Base-by-base conservation (phyloP, 2,113 vertebrate genomes). In the Emberiza fucata region DNA sequence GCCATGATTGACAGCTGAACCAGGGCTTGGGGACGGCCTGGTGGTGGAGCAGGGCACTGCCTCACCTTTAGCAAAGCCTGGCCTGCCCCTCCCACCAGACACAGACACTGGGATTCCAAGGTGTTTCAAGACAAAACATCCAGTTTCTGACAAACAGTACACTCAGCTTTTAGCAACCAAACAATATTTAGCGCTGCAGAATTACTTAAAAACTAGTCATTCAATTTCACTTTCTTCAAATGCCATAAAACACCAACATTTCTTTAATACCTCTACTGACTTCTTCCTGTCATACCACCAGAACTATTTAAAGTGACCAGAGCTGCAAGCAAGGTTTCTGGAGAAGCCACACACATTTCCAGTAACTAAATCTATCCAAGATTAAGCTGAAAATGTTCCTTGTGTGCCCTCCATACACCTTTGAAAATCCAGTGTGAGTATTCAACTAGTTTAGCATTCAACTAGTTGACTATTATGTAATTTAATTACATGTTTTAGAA, bases 251-350 rank as follows among this genome's bases (percentile, higher is more conserved):
- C 33, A 83, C 4, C 56, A 63, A 17, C 14, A 57, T 14, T 66
- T 40, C 20, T 82, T 66, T 59, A 79, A 81, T 33, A 65, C 3
- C 7, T 31, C 44, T 45, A 50, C 29, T 45, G 2, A 35, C 33
- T 51, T 60, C 35, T 51, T 61, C 24, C 22, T n/a, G 44, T 40
- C 48, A 56, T 69, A 70, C 39, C 22, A 73, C 23, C 37, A 88
- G 29, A 89, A 57, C 3, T 54, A 23, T 27, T 73, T 65, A 73
- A 0, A 0, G 24, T 14, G 8, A 80, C 28, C 37, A 63, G 47
- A 89, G 53, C 29, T 57, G 44, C 5, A 48, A 88, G n/a, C 3
- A 7, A 79, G 19, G 15, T 45, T 78, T 87, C 15, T 4, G 51
- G n/a, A 84, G 59, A 93, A 59, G 56, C 5, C 39, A 72, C 51